Percentiles rank a stretch among this genome's conserved stretches.
These are phyloP conservation scores for Palaemon carinicauda DNA, from an alignment of 1,140 invertebrate species.

Conservation along the genomic window DNA sequence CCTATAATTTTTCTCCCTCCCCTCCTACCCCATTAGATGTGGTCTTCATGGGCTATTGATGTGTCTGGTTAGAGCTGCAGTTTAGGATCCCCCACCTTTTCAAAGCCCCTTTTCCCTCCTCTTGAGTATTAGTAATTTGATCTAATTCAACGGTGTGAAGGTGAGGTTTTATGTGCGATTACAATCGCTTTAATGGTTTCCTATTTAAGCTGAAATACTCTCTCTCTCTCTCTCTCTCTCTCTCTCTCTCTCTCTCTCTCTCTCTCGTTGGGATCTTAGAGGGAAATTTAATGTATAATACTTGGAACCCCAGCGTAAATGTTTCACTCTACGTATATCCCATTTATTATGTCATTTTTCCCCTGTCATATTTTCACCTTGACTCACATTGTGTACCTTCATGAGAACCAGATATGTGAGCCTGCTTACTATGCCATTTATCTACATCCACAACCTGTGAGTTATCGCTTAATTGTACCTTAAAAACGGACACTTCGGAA, in stretches of 20 bases:
- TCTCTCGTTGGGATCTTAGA: too few relatives aligned
- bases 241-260: background rate
- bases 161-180: too few relatives aligned
- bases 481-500: too few relatives aligned
- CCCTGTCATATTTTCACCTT: background rate
- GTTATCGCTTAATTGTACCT: too few relatives aligned
- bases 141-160: too few relatives aligned
- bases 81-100: background rate
- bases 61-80: too few relatives aligned
- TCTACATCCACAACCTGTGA: too few relatives aligned
- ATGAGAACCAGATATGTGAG: background rate
- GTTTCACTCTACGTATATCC: too few relatives aligned
- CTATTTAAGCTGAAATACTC: background rate
- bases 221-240: background rate
- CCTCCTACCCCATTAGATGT: background rate
- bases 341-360: background rate
- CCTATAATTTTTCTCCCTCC: background rate
- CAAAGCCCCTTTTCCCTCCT: background rate
- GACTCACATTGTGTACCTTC: background rate
- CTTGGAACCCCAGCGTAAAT: too few relatives aligned
- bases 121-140: too few relatives aligned
- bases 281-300: too few relatives aligned
- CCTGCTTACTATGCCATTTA: too few relatives aligned
- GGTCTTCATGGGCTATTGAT: background rate
- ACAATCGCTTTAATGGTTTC: background rate